Evolutionary conservation across 1,140 invertebrate species (phyloP).

Genomic region (Paraescarpia echinospica): DNA sequence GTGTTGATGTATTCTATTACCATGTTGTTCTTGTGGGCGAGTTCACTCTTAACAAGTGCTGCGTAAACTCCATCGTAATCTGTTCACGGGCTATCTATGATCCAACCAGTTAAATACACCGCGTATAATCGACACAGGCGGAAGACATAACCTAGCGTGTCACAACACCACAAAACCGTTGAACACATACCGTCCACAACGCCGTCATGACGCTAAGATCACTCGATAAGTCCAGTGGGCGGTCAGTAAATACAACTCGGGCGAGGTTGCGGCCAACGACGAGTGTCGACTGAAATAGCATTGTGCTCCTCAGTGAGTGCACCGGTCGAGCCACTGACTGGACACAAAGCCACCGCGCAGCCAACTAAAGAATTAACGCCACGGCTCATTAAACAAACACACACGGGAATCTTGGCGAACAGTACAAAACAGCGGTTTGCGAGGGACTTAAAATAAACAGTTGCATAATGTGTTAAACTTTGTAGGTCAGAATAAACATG

Average conservation of each 20-base stretch:
- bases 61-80: not conserved
- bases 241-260: not conserved
- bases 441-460: not conserved
- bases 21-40: not conserved
- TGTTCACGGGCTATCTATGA: not conserved
- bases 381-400: not conserved
- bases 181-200: not conserved
- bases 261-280: too few relatives aligned
- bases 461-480: not conserved
- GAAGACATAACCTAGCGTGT: not conserved
- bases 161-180: not conserved
- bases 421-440: not conserved
- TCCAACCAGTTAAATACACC: not conserved
- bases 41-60: not conserved
- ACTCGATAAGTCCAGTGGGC: not conserved
- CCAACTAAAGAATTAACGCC: not conserved
- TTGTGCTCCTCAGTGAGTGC: not conserved
- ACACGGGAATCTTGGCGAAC: not conserved
- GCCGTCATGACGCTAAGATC: not conserved
- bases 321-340: not conserved
- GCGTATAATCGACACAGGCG: not conserved
- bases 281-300: not conserved
- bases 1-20: not conserved
- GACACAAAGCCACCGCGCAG: not conserved
- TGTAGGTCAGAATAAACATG: not conserved